phyloP scores from a whole-genome alignment of 92 coral and sea anemone genomes.

The Heteractis magnifica region DNA sequence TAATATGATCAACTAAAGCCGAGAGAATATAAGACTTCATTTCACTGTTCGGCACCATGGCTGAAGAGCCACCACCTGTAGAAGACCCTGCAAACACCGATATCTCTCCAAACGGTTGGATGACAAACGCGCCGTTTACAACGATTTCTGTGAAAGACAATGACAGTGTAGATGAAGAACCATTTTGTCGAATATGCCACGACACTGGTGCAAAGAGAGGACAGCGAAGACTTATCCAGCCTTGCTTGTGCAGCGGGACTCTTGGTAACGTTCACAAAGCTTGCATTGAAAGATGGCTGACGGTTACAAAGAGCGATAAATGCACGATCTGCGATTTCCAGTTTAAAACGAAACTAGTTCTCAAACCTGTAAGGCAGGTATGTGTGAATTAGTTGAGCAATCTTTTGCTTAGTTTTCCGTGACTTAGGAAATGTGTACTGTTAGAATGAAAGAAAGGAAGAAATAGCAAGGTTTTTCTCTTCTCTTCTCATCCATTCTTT shows the following conservation, averaged over 20 bases:
- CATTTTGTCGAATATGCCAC: conserved; percentile 39
- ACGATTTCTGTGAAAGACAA: conserved; percentile 23
- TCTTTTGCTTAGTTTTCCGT: neutral
- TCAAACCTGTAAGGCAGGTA: conserved; percentile 29
- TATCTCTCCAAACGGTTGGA: neutral
- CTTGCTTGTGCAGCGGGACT: conserved; percentile 39
- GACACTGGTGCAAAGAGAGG: neutral
- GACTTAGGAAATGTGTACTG: too few relatives aligned
- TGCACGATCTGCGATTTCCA: conserved; percentile 29
- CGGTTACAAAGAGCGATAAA: conserved; percentile 11
- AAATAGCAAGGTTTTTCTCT: too few relatives aligned
- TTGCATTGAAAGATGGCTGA: conserved; percentile 38
- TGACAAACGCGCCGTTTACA: neutral
- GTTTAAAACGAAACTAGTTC: conserved; percentile 4
- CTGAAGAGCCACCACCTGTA: neutral
- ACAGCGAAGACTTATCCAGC: conserved; percentile 9
- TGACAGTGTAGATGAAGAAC: neutral
- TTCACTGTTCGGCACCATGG: neutral
- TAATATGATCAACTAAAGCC: neutral
- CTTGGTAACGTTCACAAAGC: conserved; percentile 30
- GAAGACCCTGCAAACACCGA: neutral
- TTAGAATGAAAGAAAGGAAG: too few relatives aligned
- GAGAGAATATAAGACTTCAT: neutral
- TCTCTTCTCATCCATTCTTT: too few relatives aligned
- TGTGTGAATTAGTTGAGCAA: neutral